Evolutionary conservation across 2,113 vertebrate species (phyloP).

Genomic region (Sprattus sprattus): DNA sequence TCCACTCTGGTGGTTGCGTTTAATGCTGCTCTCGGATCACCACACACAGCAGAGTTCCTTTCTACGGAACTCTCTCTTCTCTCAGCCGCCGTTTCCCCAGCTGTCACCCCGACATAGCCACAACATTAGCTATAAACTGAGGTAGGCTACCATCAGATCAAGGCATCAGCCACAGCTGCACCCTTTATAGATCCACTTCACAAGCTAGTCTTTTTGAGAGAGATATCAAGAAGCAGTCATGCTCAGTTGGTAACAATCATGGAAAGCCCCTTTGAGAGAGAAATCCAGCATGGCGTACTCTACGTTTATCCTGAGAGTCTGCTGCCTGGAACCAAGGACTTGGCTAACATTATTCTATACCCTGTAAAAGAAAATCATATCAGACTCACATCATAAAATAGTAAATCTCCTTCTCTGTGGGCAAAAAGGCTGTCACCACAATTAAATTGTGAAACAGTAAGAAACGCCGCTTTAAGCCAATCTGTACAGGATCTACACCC

Average conservation of each 20-base stretch:
- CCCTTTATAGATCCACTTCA: neutral
- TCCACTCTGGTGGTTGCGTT: slow-evolving; percentile 32
- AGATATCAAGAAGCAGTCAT: neutral
- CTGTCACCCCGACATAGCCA: neutral
- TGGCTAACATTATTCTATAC: neutral
- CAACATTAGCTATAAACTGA: slow-evolving; percentile 19
- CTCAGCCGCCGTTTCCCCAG: neutral
- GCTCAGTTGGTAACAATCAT: neutral
- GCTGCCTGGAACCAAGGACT: neutral
- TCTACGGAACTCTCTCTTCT: neutral
- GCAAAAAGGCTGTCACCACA: neutral
- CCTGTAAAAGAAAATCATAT: neutral
- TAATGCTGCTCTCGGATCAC: slow-evolving; percentile 33
- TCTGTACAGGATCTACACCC: neutral
- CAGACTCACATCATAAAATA: neutral
- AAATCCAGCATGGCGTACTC: neutral
- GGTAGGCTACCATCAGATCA: neutral
- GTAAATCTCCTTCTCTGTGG: neutral
- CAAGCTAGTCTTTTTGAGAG: neutral
- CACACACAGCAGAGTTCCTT: neutral
- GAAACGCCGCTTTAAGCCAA: neutral
- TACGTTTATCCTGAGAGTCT: neutral
- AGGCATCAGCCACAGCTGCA: neutral
- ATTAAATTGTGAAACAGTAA: neutral
- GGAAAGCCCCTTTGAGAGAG: neutral